phyloP scores from a whole-genome alignment of 2,888 invertebrate genomes.

The Agriopis aurantiaria region DNA sequence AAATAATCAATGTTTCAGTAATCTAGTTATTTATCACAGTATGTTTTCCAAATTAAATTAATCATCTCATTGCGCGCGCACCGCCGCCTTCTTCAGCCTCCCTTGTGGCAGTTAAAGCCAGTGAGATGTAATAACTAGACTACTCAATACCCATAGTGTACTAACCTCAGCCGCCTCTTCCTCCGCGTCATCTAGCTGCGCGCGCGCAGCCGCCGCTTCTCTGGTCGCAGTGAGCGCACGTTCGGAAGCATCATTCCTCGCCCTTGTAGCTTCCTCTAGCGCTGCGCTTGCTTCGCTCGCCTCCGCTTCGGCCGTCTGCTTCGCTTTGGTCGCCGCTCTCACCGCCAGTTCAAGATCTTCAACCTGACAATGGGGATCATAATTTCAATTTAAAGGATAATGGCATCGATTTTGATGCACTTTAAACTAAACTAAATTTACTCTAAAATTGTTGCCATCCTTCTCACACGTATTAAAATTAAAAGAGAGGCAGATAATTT shows the following conservation, averaged over 20 bases:
- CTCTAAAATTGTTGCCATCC: no score
- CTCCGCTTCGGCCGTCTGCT: slow-evolving; percentile 95
- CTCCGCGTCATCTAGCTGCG: slow-evolving; percentile 96
- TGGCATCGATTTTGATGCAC: no score
- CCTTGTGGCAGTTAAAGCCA: no score
- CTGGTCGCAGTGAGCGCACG: slow-evolving; percentile 88
- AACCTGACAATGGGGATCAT: slow-evolving; percentile 78
- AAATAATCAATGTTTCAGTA: no score
- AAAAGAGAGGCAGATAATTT: no score
- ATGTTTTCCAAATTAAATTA: no score
- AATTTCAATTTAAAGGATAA: not conserved
- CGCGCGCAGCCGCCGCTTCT: slow-evolving; percentile 93
- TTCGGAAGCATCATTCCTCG: slow-evolving; percentile 93
- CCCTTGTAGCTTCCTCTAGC: slow-evolving; percentile 92
- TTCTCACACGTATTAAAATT: no score
- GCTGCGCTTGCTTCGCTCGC: slow-evolving; percentile 93
- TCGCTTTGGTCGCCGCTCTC: slow-evolving; percentile 93
- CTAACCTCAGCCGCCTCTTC: slow-evolving; percentile 91
- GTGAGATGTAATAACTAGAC: not conserved
- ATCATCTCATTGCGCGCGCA: no score
- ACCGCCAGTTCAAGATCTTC: slow-evolving; percentile 96
- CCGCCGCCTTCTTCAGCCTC: no score
- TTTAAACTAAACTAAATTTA: no score
- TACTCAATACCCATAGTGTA: not conserved
- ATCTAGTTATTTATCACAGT: no score